Percentiles rank a stretch among this genome's conserved stretches.
Conservation (phyloP, 2,888 invertebrate genomes). For the Autographa gamma region DNA sequence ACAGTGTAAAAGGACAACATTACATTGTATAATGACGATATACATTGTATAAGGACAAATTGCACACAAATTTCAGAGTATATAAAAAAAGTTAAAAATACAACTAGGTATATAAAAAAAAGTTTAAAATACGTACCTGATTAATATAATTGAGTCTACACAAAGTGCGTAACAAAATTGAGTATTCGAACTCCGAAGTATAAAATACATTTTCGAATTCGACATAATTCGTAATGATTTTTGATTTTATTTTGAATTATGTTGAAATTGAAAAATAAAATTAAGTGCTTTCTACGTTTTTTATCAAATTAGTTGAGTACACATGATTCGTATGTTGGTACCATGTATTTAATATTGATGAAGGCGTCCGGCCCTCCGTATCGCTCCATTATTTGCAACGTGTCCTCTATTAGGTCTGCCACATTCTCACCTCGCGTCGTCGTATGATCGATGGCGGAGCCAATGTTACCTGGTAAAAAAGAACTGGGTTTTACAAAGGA, state of each 20-base stretch:
- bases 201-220: constrained; percentile 18
- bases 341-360: constrained; percentile 99
- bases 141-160: constrained; percentile 16
- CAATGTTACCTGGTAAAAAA: constrained; percentile 92
- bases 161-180: constrained; percentile 16
- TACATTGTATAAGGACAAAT: constrained; percentile 12
- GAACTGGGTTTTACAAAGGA: not conserved
- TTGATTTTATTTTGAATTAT: constrained; percentile 12
- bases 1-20: not conserved
- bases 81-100: constrained; percentile 8
- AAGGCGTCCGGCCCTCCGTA: constrained; percentile 98
- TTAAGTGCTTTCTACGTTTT: constrained; percentile 15
- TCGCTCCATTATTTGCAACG: constrained; percentile 96
- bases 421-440: constrained; percentile 96
- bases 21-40: constrained; percentile 6
- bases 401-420: constrained; percentile 97
- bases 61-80: constrained; percentile 21
- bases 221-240: constrained; percentile 20
- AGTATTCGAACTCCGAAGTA: constrained; percentile 21
- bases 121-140: constrained; percentile 15
- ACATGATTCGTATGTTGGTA: constrained; percentile 99
- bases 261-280: constrained; percentile 27
- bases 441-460: constrained; percentile 96
- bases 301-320: constrained; percentile 90
- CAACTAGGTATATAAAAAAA: constrained; percentile 15